Evolutionary conservation across 2,797 vertebrate species (phyloP), one percentile per base, ranked within the genome.

Genomic region (Aldrovandia affinis): DNA sequence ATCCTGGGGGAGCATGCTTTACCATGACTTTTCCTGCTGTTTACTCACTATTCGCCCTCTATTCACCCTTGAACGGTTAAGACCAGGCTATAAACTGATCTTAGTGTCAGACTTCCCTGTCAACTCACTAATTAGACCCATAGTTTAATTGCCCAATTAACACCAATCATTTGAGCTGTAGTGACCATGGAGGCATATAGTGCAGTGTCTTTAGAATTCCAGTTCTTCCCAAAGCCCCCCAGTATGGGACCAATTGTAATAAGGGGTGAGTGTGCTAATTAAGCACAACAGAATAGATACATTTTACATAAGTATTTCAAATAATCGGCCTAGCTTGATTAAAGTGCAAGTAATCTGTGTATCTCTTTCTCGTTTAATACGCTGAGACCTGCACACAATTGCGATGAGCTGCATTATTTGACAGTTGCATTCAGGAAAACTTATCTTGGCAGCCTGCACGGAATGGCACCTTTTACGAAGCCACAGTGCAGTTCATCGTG

Each of bases 271-370:
- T 70, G n/a, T 36, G 70, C 20, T 47, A 75, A 75, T 75, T 75
- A 75, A 75, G 36, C 70, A 75, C 36, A 75, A 75, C 70, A 75
- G 44, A 75, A 75, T 75, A 39, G 70, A 75, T 75, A 44, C 36
- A 75, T 44, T 75, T 39, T 44, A 42, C 70, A 75, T 10, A 44
- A 39, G 25, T 75, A 75, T 75, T 75, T 75, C 39, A 75, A 36
- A 22, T 75, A 75, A 75, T 75, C 44, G 70, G 39, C 22, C 70
- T 7, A 9, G 36, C 70, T 75, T 75, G 39, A 75, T 75, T 75
- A 75, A 75, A 75, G 65, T 39, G 65, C 65, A 10, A 75, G 70
- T 44, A 75, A 42, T 75, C 20, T 75, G n/a, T 9, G 70, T n/a
- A 25, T 44, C 44, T 42, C 70, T 44, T 44, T 44, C 44, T 75